Evolutionary conservation across 2,797 vertebrate genomes (phyloP).

Genomic region (Enteromius afrohamiltoni): DNA sequence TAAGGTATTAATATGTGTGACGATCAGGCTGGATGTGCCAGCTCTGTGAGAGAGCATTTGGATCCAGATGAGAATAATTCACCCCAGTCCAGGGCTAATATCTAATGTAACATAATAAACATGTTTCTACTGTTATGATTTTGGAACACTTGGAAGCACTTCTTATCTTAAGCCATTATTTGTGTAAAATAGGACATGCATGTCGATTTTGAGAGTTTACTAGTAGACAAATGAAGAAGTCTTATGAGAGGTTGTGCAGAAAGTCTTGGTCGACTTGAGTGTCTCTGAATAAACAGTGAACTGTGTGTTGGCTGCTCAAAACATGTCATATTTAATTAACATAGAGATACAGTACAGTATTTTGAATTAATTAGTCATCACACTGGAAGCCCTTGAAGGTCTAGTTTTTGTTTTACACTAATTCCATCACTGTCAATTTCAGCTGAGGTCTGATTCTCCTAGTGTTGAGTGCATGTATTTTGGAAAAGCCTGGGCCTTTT

Average conservation of each 20-base stretch:
- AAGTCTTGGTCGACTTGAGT: background rate
- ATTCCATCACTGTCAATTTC: background rate
- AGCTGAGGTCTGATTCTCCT: background rate
- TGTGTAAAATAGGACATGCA: background rate
- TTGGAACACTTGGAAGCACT: background rate
- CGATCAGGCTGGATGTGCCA: too few species aligned
- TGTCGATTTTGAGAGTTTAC: background rate
- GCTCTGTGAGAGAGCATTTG: too few species aligned
- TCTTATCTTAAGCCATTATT: background rate
- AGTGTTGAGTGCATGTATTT: background rate
- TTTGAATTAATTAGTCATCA: background rate
- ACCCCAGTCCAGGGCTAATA: background rate
- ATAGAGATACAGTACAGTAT: background rate
- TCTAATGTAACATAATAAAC: background rate
- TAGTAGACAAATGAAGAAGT: background rate
- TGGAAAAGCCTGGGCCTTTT: background rate
- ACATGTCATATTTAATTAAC: background rate
- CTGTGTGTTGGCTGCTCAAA: background rate
- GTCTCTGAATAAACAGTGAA: background rate
- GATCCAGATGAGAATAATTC: too few species aligned
- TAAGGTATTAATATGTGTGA: too few species aligned
- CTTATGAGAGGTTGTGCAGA: background rate
- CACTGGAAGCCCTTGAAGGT: background rate
- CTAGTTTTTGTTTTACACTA: background rate
- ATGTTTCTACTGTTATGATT: background rate